Conservation (phyloP, 2,888 invertebrate species). For the Leptura quadrifasciata region DNA sequence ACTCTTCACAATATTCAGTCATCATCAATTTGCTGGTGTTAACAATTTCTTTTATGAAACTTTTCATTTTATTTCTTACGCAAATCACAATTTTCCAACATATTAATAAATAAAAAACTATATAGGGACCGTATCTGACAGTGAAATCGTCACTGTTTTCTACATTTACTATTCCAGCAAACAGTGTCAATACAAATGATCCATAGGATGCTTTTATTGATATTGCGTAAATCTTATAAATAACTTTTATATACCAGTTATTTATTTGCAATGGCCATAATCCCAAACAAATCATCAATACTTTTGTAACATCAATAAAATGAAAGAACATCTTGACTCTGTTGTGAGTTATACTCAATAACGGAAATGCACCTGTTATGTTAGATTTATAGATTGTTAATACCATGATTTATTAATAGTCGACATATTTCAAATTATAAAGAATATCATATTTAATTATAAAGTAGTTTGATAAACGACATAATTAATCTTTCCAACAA, state of each 20-base stretch:
- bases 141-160: background rate
- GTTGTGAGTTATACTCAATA: background rate
- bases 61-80: constrained; percentile 2
- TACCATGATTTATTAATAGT: background rate
- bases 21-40: background rate
- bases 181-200: background rate
- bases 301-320: background rate
- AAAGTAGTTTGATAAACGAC: background rate
- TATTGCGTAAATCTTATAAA: background rate
- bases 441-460: background rate
- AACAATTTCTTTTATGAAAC: constrained; percentile 19
- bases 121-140: background rate
- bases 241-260: background rate
- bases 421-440: background rate
- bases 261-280: constrained; percentile 16
- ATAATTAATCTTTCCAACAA: background rate
- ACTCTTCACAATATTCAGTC: background rate
- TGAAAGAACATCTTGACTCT: background rate
- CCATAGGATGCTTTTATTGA: background rate
- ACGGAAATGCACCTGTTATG: background rate
- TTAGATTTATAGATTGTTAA: background rate
- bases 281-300: constrained; percentile 4
- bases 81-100: constrained; percentile 15
- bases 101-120: background rate
- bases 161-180: background rate